These are phyloP conservation scores for Salpingus planirostris DNA, from an alignment of 2,888 invertebrate species.

Conservation along the genomic window DNA sequence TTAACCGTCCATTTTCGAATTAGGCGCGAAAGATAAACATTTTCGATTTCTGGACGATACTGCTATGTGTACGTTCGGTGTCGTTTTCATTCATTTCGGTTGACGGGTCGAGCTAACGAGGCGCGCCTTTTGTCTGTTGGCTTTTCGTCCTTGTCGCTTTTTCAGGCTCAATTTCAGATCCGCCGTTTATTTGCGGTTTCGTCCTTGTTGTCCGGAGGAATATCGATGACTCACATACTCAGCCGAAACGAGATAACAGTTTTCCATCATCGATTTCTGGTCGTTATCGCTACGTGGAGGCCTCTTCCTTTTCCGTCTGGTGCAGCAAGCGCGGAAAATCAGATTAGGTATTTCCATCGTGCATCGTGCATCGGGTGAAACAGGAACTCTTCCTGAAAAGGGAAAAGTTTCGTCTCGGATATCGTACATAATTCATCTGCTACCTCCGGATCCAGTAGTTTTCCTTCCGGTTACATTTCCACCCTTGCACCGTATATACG, in stretches of 20 bases:
- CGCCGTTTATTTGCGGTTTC: too few species aligned
- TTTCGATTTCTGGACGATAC: too few species aligned
- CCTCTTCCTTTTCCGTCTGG: slow-evolving; percentile 11
- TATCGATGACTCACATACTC: slow-evolving; percentile 15
- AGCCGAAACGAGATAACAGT: slow-evolving; percentile 12
- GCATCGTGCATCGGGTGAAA: slow-evolving; percentile 8
- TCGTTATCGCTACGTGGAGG: slow-evolving; percentile 5
- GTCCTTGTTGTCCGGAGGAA: too few species aligned
- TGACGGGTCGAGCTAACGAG: too few species aligned
- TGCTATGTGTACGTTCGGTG: too few species aligned
- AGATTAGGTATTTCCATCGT: slow-evolving; percentile 14
- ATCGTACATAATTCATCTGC: slow-evolving; percentile 42
- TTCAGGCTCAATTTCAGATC: too few species aligned
- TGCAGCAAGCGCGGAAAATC: slow-evolving; percentile 14
- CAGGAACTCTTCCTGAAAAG: slow-evolving; percentile 17
- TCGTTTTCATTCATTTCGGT: too few species aligned
- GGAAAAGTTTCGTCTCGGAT: slow-evolving; percentile 28
- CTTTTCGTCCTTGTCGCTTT: too few species aligned
- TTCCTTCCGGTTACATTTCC: slow-evolving; percentile 42
- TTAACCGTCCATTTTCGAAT: too few species aligned
- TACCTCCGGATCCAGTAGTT: slow-evolving; percentile 39
- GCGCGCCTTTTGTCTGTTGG: too few species aligned
- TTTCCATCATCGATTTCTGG: slow-evolving; percentile 12
- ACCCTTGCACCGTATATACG: slow-evolving; percentile 27
- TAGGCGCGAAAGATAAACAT: too few species aligned